Evolutionary conservation across 2,888 invertebrate genomes (phyloP).

Genomic region (Parapristionchus giblindavisi): DNA sequence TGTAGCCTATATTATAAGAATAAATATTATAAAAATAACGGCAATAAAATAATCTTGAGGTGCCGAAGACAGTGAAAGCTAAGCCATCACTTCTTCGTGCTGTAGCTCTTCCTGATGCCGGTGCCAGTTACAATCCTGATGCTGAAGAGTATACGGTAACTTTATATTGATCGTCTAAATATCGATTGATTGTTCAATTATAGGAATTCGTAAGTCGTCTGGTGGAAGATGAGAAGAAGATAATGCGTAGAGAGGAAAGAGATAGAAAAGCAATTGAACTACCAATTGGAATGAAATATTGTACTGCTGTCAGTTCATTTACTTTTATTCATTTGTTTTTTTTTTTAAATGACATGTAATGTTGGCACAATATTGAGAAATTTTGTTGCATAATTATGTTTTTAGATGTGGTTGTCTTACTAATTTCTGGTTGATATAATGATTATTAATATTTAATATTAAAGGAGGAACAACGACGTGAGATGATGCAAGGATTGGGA

Average conservation of each 20-base stretch:
- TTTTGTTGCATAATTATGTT: background rate
- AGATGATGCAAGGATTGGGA: conserved; percentile 33
- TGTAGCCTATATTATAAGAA: no score
- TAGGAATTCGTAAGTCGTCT: conserved; percentile 48
- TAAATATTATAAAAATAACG: no score
- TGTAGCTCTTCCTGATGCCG: conserved; percentile 49
- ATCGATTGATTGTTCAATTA: conserved; percentile 1
- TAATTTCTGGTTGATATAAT: no score
- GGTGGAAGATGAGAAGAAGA: conserved; percentile 47
- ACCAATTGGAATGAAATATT: background rate
- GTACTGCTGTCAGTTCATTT: conserved; percentile 12
- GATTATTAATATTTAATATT: no score
- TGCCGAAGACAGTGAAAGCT: conserved; percentile 35
- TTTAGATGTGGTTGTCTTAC: background rate
- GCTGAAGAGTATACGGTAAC: conserved; percentile 54
- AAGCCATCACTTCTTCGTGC: conserved; percentile 53
- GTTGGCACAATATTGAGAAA: background rate
- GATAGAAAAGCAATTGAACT: background rate
- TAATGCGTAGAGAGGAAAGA: conserved; percentile 36
- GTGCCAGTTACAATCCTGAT: conserved; percentile 59
- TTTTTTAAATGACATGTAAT: no score
- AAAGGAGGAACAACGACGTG: conserved; percentile 26
- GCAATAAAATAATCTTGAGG: background rate
- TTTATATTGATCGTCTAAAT: background rate
- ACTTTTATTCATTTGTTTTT: background rate